phyloP scores from a whole-genome alignment of 1,140 invertebrate species.

The Tetranychus cinnabarinus region DNA sequence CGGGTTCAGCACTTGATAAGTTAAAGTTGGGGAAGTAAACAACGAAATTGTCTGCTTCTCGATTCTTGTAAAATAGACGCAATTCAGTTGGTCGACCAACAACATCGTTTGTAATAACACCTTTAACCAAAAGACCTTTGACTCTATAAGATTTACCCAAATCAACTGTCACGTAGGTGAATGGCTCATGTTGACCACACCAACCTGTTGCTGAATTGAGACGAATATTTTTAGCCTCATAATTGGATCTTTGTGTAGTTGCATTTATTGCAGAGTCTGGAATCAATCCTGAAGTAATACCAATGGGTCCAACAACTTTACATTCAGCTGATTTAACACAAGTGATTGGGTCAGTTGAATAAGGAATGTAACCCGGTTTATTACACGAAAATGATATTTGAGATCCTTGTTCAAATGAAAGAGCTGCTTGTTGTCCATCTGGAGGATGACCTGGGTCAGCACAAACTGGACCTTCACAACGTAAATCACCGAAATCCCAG shows the following conservation, averaged over 20 bases:
- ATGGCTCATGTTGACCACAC: conserved; percentile 64
- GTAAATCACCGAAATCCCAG: conserved; percentile 88
- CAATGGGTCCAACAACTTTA: conserved; percentile 68
- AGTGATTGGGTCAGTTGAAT: conserved; percentile 64
- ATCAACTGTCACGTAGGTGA: conserved; percentile 83
- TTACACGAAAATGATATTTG: conserved; percentile 72
- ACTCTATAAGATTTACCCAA: conserved; percentile 67
- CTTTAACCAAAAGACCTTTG: conserved; percentile 51
- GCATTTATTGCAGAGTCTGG: conserved; percentile 89
- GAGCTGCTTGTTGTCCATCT: conserved; percentile 63
- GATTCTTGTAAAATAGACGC: conserved; percentile 84
- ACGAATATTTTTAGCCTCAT: conserved; percentile 38
- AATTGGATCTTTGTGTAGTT: conserved; percentile 45
- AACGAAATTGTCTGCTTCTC: conserved; percentile 75
- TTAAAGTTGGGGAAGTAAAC: conserved; percentile 92
- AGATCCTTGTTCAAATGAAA: conserved; percentile 72
- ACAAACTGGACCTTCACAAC: conserved; percentile 85
- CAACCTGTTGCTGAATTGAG: conserved; percentile 79
- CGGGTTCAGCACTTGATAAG: conserved; percentile 57
- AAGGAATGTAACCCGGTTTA: conserved; percentile 72
- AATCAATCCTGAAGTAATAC: conserved; percentile 67
- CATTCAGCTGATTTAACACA: conserved; percentile 71
- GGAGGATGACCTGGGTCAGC: conserved; percentile 77
- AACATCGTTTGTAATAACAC: conserved; percentile 79
- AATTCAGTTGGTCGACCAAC: conserved; percentile 83